Evolutionary conservation across 1,140 invertebrate genomes (phyloP).

Genomic region (Drosophila varians): DNA sequence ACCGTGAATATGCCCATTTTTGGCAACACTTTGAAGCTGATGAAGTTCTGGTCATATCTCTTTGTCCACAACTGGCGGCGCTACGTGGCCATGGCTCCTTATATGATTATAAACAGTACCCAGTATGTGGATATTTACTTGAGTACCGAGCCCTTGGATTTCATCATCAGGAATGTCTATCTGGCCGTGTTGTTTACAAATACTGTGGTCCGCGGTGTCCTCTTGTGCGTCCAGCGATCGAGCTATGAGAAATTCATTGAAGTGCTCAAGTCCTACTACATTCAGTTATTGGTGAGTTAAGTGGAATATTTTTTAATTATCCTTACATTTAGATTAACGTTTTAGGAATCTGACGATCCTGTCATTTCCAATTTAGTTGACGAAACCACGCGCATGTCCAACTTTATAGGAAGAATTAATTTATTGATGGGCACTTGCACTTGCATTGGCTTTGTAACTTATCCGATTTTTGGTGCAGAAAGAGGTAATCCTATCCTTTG

Average conservation of each 20-base stretch:
- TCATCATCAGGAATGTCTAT: slow-evolving; percentile 72
- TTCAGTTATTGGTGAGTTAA: slow-evolving; percentile 48
- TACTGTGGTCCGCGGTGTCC: slow-evolving; percentile 56
- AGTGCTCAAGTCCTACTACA: slow-evolving; percentile 41
- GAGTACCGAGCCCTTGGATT: slow-evolving; percentile 66
- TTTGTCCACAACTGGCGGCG: slow-evolving; percentile 74
- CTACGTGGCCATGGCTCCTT: slow-evolving; percentile 65
- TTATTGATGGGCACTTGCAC: slow-evolving; percentile 65
- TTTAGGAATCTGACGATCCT: slow-evolving; percentile 34
- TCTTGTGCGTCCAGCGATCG: slow-evolving; percentile 52
- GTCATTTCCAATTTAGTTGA: slow-evolving; percentile 31
- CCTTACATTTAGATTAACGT: neutral
- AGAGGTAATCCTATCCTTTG: no score
- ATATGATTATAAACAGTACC: slow-evolving; percentile 57
- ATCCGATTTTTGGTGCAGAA: slow-evolving; percentile 70
- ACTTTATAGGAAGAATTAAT: slow-evolving; percentile 63
- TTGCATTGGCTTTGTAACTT: slow-evolving; percentile 71
- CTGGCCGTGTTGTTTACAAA: slow-evolving; percentile 69
- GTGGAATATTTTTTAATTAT: neutral
- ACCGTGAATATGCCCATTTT: slow-evolving; percentile 63
- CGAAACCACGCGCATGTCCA: slow-evolving; percentile 53
- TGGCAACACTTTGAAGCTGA: slow-evolving; percentile 57
- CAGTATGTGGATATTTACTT: slow-evolving; percentile 74
- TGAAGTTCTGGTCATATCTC: slow-evolving; percentile 78
- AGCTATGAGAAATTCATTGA: slow-evolving; percentile 63